phyloP scores from a whole-genome alignment of 1,140 invertebrate species.

The Acyrthosiphon pisum region DNA sequence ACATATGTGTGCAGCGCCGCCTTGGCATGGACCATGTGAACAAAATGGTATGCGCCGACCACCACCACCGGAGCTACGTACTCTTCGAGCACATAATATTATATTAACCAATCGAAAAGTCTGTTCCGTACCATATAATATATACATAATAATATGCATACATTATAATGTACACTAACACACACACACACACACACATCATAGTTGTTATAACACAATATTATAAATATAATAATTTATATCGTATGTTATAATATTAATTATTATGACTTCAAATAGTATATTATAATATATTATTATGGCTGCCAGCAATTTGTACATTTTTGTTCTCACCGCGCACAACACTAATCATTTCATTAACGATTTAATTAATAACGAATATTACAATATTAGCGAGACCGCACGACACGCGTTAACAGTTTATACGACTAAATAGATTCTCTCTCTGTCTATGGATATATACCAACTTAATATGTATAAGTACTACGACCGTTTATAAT shows the following conservation, averaged over 20 bases:
- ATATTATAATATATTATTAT: background rate
- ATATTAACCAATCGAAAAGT: conserved; percentile 1
- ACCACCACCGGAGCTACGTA: background rate
- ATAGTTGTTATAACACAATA: background rate
- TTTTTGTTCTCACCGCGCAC: background rate
- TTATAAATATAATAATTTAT: conserved; percentile 12
- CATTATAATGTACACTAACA: background rate
- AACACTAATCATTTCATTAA: conserved; percentile 10
- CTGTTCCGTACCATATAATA: background rate
- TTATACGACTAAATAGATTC: background rate
- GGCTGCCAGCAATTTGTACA: background rate
- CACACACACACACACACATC: background rate
- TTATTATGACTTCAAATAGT: background rate
- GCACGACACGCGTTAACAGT: background rate
- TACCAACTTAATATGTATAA: background rate
- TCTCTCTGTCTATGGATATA: background rate
- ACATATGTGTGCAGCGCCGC: conserved; percentile 17
- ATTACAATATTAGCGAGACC: background rate
- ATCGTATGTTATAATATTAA: background rate
- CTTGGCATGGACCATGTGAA: background rate
- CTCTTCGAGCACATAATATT: background rate
- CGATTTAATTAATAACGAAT: conserved; percentile 10
- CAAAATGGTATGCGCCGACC: background rate
- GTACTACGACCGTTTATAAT: too few species aligned
- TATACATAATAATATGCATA: background rate